Evolutionary conservation across 2,113 vertebrate species (phyloP), one percentile per base, ranked within the genome.

Genomic region (Thunnus maccoyii): DNA sequence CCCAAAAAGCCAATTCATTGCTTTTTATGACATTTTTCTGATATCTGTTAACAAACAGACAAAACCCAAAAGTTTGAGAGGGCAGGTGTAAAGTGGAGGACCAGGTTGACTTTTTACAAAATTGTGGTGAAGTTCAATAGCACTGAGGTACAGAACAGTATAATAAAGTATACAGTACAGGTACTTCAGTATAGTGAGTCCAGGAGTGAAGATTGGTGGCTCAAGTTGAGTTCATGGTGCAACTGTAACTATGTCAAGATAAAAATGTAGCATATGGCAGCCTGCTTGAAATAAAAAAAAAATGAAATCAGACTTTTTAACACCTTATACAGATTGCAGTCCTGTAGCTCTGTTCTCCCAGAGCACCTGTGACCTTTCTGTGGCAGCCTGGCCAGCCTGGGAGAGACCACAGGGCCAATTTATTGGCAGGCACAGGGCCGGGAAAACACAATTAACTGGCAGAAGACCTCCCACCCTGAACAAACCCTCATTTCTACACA

Each of bases 381-480:
- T 83, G 83, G 86, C 82, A 82, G 84, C 80, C 56, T 48, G 64
- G 76, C 63, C 65, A 58, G 86, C 76, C 47, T 41, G 72, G 61
- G 63, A 83, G 76, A 87, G 62, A 62, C 71, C 72, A 64, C 75
- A 81, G 84, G 67, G 50, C 80, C 89, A 87, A 90, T 90, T 90
- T 91, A 88, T 82, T 87, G 89, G 78, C 78, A 85, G 76, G 68
- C 76, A 86, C 83, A 83, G 78, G 85, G 86, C 86, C 57, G 76
- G 78, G 70, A 70, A 89, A 92, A 91, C 77, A 91, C 86, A 93
- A 92, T 89, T 91, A 92, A 76, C 80, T 86, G 86, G 57, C 66
- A 71, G 74, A 73, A 83, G 88, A 86, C 90, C 89, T 86, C 86
- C 88, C 61, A 88, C 64, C 81, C 85, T 57, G 86, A 87, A 85